Base-by-base conservation (phyloP, 2,888 invertebrate genomes). In the Polyommatus iphigenia region DNA sequence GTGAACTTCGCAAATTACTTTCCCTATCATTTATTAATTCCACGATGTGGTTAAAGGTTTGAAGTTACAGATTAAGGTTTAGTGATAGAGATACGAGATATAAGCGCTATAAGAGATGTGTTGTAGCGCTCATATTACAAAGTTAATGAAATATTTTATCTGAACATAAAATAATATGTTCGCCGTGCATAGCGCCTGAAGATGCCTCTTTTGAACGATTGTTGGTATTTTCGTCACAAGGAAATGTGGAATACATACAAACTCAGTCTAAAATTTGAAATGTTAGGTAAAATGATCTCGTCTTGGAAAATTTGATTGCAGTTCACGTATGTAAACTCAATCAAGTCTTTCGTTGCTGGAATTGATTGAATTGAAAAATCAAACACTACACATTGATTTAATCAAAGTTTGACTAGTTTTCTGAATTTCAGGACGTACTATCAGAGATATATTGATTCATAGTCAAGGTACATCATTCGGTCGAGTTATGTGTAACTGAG, bases 1-100 rank as follows among this genome's bases (percentile, higher is more conserved):
- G 82, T 80, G 81, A 83, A 81, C 82, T 81, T 82, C 83, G 79
- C 82, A 84, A 84, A 85, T 84, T 84, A 80, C 82, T 81, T 83
- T 82, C 79, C 78, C 79, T 79, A 80, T 78, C 76, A 73, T 73
- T 73, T 73, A 73, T 73, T 73, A 73, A 73, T 73, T 73, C 24
- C 6, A 24, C 62, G 20, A 10, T 24, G 62, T 24, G 62, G 59
- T n/a, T 57, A 59, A 59, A 59, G 20, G 20, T 24, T 62, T 62
- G 20, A 4, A 72, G n/a, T 5, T 41, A 72, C 32, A 20, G 15
- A 72, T 72, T 36, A 32, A 72, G 5, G 54, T 54, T 18, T 54
- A 54, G 10, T 41, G 36, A 15, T 36, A 71, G 2, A 10, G 20
- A 59, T 59, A 59, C 59, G n/a, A 20, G 20, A 59, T 59, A 57